A percentile compares a stretch with the other conserved stretches of the same genome.
Evolutionary conservation across 2,888 invertebrate species (phyloP).

Genomic region (Chaitophorus viminalis): DNA sequence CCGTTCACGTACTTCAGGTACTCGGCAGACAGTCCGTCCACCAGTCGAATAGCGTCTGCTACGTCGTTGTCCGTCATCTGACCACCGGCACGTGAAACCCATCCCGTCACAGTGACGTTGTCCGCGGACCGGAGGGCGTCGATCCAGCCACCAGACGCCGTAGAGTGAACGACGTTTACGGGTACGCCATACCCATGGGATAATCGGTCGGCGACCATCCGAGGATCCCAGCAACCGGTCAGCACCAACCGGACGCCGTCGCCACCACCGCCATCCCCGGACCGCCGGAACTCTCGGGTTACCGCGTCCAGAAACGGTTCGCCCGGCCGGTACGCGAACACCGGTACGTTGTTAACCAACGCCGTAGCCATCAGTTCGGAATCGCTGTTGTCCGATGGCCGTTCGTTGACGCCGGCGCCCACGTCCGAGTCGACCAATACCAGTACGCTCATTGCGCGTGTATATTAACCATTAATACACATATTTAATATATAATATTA

Average conservation of each 20-base stretch:
- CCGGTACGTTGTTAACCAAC: not conserved
- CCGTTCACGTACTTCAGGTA: not conserved
- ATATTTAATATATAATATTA: too few species aligned
- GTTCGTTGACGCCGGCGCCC: not conserved
- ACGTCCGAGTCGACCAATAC: not conserved
- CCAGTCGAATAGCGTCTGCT: not conserved
- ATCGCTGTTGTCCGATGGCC: not conserved
- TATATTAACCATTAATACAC: too few species aligned
- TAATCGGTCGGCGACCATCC: not conserved
- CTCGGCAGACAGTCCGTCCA: not conserved
- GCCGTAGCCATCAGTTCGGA: not conserved
- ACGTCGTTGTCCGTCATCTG: not conserved
- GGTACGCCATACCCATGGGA: constrained; percentile 11
- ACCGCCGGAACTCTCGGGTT: not conserved
- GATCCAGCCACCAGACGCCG: not conserved
- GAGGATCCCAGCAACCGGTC: not conserved
- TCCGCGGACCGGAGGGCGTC: not conserved
- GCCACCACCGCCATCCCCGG: not conserved
- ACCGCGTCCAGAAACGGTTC: not conserved
- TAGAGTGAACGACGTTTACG: not conserved
- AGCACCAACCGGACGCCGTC: not conserved
- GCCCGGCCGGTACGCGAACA: not conserved
- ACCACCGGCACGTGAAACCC: not conserved
- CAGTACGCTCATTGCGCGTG: constrained; percentile 20
- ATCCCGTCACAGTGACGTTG: constrained; percentile 2